These are phyloP conservation scores for Octodonta nipae DNA, from an alignment of 2,888 invertebrate species.

Conservation along the genomic window DNA sequence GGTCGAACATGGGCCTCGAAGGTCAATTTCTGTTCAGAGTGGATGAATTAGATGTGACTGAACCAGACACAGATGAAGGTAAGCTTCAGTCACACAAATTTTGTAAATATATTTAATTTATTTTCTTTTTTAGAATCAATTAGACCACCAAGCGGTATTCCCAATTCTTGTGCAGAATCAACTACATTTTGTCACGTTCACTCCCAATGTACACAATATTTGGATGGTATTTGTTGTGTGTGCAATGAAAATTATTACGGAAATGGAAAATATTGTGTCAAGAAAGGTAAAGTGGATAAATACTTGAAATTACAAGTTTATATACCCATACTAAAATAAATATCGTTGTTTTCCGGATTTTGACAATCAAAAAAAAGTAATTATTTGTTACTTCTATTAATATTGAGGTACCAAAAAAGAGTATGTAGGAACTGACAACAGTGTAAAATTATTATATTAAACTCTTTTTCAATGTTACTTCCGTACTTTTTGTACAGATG, in stretches of 20 bases:
- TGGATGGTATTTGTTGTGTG: conserved; percentile 77
- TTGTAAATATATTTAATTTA: background rate
- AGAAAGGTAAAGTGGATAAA: conserved; percentile 41
- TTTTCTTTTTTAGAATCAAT: background rate
- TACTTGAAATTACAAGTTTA: no score
- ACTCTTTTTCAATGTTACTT: no score
- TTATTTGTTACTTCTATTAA: no score
- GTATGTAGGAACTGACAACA: no score
- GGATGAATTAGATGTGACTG: conserved; percentile 56
- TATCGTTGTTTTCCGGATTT: no score
- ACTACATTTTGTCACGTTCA: conserved; percentile 65
- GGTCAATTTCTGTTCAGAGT: conserved; percentile 81
- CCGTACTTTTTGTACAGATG: no score
- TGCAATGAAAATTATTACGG: conserved; percentile 80
- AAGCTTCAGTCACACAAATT: conserved; percentile 6
- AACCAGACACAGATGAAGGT: conserved; percentile 44
- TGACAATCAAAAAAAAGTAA: no score
- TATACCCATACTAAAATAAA: no score
- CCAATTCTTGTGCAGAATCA: conserved; percentile 40
- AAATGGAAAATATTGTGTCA: conserved; percentile 82
- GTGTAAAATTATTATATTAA: no score
- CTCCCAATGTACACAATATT: conserved; percentile 70
- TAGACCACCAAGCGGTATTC: background rate
- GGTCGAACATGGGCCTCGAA: conserved; percentile 71
- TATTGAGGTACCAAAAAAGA: no score